Evolutionary conservation across 2,113 vertebrate genomes (phyloP).

Genomic region (Balaeniceps rex): DNA sequence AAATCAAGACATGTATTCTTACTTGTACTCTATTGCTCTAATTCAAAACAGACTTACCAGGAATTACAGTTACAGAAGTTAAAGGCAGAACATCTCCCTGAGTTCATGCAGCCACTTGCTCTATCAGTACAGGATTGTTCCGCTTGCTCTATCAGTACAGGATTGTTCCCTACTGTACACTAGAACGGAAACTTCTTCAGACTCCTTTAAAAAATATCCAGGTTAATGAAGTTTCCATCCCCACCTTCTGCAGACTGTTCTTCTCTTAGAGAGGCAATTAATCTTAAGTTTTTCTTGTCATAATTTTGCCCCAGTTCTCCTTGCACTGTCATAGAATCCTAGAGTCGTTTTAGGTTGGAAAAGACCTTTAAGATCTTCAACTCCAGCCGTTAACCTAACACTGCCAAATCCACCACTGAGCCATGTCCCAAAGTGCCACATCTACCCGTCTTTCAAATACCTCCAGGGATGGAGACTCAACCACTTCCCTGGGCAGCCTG

Average conservation of each 20-base stretch:
- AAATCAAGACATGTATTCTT: constrained; percentile 30
- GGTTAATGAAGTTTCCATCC: neutral
- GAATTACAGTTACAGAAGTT: neutral
- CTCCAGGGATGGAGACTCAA: too few species aligned
- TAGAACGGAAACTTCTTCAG: neutral
- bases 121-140: neutral
- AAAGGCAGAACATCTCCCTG: neutral
- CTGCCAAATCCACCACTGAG: too few species aligned
- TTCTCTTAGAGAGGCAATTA: neutral
- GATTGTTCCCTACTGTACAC: neutral
- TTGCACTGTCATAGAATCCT: neutral
- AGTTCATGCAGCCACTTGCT: neutral
- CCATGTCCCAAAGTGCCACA: too few species aligned
- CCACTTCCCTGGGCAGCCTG: too few species aligned
- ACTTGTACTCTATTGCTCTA: neutral
- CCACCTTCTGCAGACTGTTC: neutral
- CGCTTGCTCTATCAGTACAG: neutral
- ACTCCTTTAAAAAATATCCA: neutral
- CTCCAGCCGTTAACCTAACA: too few species aligned
- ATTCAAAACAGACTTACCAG: constrained; percentile 43
- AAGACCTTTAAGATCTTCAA: too few species aligned
- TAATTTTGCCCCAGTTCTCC: neutral
- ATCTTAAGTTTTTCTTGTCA: neutral
- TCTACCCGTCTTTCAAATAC: too few species aligned
- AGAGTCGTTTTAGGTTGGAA: too few species aligned